These are phyloP conservation scores for Caenorhabditis elegans DNA, from an alignment of 1,140 invertebrate genomes.

Conservation along the genomic window WBcel235 BX284602.5:11654001-11654500, in stretches of 20 bases:
- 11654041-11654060: conserved; percentile 87
- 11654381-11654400: background rate
- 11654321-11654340: background rate
- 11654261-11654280: conserved; percentile 41
- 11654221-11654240: background rate
- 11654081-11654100: conserved; percentile 85
- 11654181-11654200: too few relatives aligned
- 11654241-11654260: conserved; percentile 11
- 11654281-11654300: background rate
- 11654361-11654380: conserved; percentile 11
- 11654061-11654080: conserved; percentile 96
- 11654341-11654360: conserved; percentile 12
- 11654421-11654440: background rate
- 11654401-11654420: conserved; percentile 10
- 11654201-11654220: too few relatives aligned
- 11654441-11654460: background rate
- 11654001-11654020: conserved; percentile 77
- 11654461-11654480: conserved; percentile 73
- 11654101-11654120: conserved; percentile 5
- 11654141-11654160: conserved; percentile 4
- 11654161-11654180: too few relatives aligned
- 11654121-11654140: background rate
- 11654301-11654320: background rate
- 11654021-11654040: conserved; percentile 80
- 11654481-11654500: conserved; percentile 80